phyloP scores from a whole-genome alignment of 2,888 invertebrate species.

The Drosophila acutilabella region DNA sequence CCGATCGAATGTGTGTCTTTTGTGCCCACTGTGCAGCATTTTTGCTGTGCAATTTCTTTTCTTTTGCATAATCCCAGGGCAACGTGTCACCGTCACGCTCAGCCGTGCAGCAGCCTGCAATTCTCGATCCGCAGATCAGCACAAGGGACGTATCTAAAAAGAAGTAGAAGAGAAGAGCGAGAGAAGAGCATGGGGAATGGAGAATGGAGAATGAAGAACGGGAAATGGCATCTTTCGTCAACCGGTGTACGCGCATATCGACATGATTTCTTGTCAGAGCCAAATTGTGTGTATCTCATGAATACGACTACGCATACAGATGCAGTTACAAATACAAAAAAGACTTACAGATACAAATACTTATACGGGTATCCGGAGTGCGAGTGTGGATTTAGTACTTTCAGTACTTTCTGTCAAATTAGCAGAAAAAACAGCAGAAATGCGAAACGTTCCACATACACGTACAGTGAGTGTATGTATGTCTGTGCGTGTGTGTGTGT shows the following conservation, averaged over 20 bases:
- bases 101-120: conserved; percentile 51
- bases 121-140: conserved; percentile 30
- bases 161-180: neutral
- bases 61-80: conserved; percentile 74
- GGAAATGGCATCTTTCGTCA: conserved; percentile 71
- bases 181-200: neutral
- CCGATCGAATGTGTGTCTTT: too few relatives aligned
- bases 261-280: conserved; percentile 20
- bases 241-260: conserved; percentile 47
- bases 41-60: conserved; percentile 68
- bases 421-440: conserved; percentile 45
- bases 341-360: conserved; percentile 11
- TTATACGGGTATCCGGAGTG: conserved; percentile 34
- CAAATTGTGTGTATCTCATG: conserved; percentile 41
- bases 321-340: conserved; percentile 15
- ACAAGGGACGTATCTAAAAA: neutral
- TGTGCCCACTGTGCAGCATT: conserved; percentile 24
- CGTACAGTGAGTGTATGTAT: neutral
- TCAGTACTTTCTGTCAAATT: conserved; percentile 56
- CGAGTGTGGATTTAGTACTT: conserved; percentile 41
- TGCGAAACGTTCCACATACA: conserved; percentile 32
- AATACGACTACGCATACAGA: conserved; percentile 21
- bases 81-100: conserved; percentile 77
- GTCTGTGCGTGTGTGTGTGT: too few relatives aligned
- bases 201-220: neutral